Percentiles rank a stretch among this genome's conserved stretches.
phyloP scores from a whole-genome alignment of 2,113 vertebrate genomes.

The Greenwoodochromis staneri region DNA sequence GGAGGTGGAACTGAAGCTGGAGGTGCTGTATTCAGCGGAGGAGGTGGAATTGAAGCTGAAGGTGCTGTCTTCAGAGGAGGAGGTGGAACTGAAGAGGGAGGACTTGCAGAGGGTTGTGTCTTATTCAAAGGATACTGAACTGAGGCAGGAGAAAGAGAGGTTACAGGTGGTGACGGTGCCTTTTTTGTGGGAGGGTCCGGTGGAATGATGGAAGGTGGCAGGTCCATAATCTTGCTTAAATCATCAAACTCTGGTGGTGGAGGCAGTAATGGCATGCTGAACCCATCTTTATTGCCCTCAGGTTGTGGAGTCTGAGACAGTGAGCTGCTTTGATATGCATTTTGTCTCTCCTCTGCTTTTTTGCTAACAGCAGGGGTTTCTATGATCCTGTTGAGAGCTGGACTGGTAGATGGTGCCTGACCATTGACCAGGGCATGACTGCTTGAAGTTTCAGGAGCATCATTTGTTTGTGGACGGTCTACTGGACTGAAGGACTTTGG shows the following conservation, averaged over 20 bases:
- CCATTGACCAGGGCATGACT: not conserved
- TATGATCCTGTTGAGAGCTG: not conserved
- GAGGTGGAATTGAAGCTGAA: fast-evolving
- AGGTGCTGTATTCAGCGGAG: not conserved
- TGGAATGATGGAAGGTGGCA: conserved; percentile 30
- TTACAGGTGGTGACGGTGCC: not conserved
- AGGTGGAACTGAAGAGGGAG: not conserved
- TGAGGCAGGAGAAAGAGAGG: not conserved
- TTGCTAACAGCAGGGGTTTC: not conserved
- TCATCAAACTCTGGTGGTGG: conserved; percentile 85
- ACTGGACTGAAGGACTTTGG: not conserved
- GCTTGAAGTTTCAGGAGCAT: not conserved
- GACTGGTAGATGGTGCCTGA: not conserved
- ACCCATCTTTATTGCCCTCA: conserved; percentile 26
- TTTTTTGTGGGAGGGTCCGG: conserved; percentile 47
- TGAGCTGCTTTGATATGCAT: not conserved
- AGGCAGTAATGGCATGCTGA: conserved; percentile 76
- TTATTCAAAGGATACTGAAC: not conserved
- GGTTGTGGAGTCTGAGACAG: not conserved
- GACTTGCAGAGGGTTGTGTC: not conserved
- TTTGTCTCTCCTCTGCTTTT: not conserved
- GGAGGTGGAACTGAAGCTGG: fast-evolving
- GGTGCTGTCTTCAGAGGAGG: not conserved
- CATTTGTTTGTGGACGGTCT: not conserved
- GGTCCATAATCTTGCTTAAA: conserved; percentile 11